phyloP scores from a whole-genome alignment of 2,113 vertebrate genomes.

The Callopanchax toddi region DNA sequence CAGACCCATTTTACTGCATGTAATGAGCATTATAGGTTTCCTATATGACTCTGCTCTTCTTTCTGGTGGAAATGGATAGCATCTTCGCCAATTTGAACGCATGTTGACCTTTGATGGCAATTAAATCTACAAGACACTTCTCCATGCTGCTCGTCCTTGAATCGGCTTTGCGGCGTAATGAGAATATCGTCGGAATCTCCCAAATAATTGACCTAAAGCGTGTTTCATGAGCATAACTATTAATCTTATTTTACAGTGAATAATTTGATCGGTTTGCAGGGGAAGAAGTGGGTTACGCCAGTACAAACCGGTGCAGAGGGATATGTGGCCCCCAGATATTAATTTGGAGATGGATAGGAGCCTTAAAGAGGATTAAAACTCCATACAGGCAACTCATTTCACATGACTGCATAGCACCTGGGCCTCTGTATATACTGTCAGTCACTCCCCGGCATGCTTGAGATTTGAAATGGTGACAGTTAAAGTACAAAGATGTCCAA shows the following conservation, averaged over 20 bases:
- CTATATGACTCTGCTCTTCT: constrained; percentile 51
- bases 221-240: constrained; percentile 69
- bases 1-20: constrained; percentile 71
- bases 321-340: constrained; percentile 75
- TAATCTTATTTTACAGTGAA: constrained; percentile 80
- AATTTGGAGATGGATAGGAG: constrained; percentile 76
- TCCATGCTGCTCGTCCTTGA: constrained; percentile 70
- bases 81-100: constrained; percentile 72
- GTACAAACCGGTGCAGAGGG: constrained; percentile 52
- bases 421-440: constrained; percentile 71
- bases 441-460: constrained; percentile 70
- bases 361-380: constrained; percentile 80
- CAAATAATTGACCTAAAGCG: constrained; percentile 74
- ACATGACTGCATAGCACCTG: constrained; percentile 69
- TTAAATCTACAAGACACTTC: constrained; percentile 58
- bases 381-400: constrained; percentile 74
- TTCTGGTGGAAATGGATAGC: constrained; percentile 60
- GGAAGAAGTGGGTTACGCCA: constrained; percentile 57
- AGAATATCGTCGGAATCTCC: constrained; percentile 71
- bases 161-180: constrained; percentile 68
- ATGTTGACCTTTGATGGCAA: constrained; percentile 75
- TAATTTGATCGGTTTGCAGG: constrained; percentile 70
- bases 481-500: constrained; percentile 81
- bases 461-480: constrained; percentile 79
- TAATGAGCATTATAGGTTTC: constrained; percentile 75